These are phyloP conservation scores for Lycopodina hypogea DNA, from an alignment of 37 sponge, comb jelly and placozoan species.

Conservation along the genomic window DNA sequence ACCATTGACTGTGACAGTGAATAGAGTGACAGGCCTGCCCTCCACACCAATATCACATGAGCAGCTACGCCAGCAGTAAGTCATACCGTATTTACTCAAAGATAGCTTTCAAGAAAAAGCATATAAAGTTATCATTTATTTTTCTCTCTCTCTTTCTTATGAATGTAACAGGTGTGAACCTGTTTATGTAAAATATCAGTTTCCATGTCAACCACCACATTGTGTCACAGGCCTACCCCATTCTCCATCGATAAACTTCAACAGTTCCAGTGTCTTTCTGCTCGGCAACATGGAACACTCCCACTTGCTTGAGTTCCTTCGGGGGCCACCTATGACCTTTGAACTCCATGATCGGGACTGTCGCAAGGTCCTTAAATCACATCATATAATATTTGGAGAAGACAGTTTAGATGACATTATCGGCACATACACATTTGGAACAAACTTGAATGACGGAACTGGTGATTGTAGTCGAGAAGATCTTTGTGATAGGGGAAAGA, in stretches of 20 bases:
- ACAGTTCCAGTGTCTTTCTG: slow-evolving; percentile 61
- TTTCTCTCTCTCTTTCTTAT: slow-evolving; percentile 1
- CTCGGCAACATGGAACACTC: slow-evolving; percentile 61
- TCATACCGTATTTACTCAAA: background rate
- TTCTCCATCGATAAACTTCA: slow-evolving; percentile 41
- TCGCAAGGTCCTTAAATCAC: background rate
- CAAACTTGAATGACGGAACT: background rate
- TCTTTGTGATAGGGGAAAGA: background rate
- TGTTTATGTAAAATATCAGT: slow-evolving; percentile 61
- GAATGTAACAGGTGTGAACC: slow-evolving; percentile 69
- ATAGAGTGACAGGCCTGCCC: slow-evolving; percentile 59
- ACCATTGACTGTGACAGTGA: slow-evolving; percentile 73
- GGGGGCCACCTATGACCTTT: slow-evolving; percentile 79
- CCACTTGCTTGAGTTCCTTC: slow-evolving; percentile 70
- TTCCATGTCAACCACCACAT: slow-evolving; percentile 35
- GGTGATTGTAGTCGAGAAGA: background rate
- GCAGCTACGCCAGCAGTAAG: slow-evolving; percentile 8
- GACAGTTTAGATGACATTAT: slow-evolving; percentile 42
- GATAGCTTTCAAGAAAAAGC: too few relatives aligned
- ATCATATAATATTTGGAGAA: slow-evolving; percentile 59
- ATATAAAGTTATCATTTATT: background rate
- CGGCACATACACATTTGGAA: slow-evolving; percentile 49
- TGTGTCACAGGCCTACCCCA: slow-evolving; percentile 43
- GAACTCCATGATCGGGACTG: slow-evolving; percentile 87
- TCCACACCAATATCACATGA: slow-evolving; percentile 18